Percentiles rank a stretch among this genome's conserved stretches.
Evolutionary conservation across 2,113 vertebrate genomes (phyloP).

Genomic region (Petroica traversi): DNA sequence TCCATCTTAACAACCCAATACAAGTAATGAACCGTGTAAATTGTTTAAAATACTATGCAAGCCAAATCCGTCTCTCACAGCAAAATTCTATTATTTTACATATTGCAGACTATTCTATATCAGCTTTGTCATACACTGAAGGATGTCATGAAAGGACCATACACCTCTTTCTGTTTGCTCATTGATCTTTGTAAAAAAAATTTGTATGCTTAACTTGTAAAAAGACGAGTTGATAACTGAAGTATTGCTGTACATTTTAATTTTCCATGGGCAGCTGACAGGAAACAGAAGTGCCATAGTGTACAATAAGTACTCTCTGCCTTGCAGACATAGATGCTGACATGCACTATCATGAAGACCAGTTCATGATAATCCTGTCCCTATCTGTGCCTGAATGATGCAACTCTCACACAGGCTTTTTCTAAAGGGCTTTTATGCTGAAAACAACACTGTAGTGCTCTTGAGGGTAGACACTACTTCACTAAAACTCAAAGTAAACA

Average conservation of each 20-base stretch:
- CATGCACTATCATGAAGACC: neutral
- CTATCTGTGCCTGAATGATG: neutral
- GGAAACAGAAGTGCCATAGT: neutral
- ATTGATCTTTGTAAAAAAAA: neutral
- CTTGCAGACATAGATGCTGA: neutral
- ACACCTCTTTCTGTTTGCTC: neutral
- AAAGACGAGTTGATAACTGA: neutral
- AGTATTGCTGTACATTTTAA: neutral
- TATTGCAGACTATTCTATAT: neutral
- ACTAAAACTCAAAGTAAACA: neutral
- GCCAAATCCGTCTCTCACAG: neutral
- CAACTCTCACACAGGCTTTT: neutral
- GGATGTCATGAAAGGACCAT: neutral
- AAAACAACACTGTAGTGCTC: neutral
- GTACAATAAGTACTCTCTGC: neutral
- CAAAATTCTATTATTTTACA: neutral
- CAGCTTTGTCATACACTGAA: neutral
- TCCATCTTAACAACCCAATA: neutral
- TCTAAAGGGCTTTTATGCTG: neutral
- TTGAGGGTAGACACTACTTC: neutral
- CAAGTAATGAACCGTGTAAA: neutral
- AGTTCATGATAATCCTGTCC: neutral
- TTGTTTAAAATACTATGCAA: neutral
- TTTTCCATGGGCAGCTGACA: neutral
- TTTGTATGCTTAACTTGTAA: neutral